These are phyloP conservation scores for Syngnathus typhle DNA, from an alignment of 2,113 vertebrate species.

Conservation along the genomic window DNA sequence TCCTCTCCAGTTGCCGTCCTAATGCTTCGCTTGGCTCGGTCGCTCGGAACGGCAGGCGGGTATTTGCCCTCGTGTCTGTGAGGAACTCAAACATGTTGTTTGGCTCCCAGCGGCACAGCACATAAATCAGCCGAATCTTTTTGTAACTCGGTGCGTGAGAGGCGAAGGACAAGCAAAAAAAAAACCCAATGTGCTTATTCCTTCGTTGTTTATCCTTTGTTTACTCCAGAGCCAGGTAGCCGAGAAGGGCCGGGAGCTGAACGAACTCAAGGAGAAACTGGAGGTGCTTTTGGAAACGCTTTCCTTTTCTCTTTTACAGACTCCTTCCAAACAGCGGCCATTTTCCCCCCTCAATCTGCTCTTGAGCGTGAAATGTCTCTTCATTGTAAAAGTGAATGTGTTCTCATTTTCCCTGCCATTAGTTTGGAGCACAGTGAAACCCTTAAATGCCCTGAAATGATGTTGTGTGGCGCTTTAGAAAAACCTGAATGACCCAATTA, in stretches of 20 bases:
- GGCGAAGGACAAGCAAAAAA: background rate
- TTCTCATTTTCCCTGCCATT: slow-evolving; percentile 74
- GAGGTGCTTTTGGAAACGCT: slow-evolving; percentile 67
- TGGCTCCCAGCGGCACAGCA: slow-evolving; percentile 33
- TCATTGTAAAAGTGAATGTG: slow-evolving; percentile 70
- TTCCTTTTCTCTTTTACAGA: slow-evolving; percentile 59
- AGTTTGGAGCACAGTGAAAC: slow-evolving; percentile 65
- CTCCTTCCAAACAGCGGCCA: slow-evolving; percentile 36
- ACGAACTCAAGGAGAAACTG: slow-evolving; percentile 78
- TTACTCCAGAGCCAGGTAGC: slow-evolving; percentile 81
- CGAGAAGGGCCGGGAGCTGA: slow-evolving; percentile 86
- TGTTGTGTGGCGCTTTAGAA: slow-evolving; percentile 47
- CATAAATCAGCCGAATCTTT: slow-evolving; percentile 55
- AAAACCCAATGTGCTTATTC: slow-evolving; percentile 5
- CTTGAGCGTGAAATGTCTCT: slow-evolving; percentile 62
- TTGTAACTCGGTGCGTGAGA: slow-evolving; percentile 40
- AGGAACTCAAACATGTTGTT: slow-evolving; percentile 58
- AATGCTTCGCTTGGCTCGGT: slow-evolving; percentile 65
- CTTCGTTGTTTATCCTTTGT: slow-evolving; percentile 21
- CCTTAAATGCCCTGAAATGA: slow-evolving; percentile 51
- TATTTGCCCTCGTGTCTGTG: slow-evolving; percentile 54
- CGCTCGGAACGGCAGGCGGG: slow-evolving; percentile 23
- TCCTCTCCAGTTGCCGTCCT: slow-evolving; percentile 58
- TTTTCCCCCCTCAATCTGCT: slow-evolving; percentile 37
- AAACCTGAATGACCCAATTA: slow-evolving; percentile 68